Conservation (phyloP, 1,140 invertebrate species). For the Ruditapes philippinarum region DNA sequence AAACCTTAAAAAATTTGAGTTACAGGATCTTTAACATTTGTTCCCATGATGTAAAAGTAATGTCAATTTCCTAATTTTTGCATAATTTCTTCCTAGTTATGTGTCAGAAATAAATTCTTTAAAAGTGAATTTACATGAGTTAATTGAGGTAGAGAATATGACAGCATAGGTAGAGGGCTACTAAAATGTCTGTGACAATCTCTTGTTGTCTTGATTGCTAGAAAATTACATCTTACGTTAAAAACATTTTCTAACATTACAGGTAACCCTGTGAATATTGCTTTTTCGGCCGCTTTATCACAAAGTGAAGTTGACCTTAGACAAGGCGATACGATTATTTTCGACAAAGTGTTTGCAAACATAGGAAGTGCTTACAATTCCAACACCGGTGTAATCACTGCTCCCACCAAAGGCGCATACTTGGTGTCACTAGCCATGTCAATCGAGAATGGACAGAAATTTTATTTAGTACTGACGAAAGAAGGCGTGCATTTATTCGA, state of each 20-base stretch:
- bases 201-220: no score
- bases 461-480: background rate
- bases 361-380: constrained; percentile 32
- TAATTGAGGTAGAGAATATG: no score
- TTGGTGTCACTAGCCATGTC: background rate
- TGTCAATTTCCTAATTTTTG: no score
- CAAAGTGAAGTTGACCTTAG: background rate
- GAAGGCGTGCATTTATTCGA: background rate
- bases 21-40: no score
- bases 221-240: no score
- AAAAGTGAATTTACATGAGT: no score
- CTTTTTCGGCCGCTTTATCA: background rate
- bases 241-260: background rate
- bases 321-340: constrained; percentile 32
- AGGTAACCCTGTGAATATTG: background rate
- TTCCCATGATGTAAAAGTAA: no score
- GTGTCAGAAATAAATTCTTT: no score
- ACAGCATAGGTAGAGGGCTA: no score
- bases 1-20: no score
- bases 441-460: background rate
- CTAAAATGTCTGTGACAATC: no score
- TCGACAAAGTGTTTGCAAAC: constrained; percentile 38
- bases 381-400: constrained; percentile 4
- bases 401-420: constrained; percentile 35
- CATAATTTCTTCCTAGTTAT: no score